Evolutionary conservation across 64 coral and sea anemone genomes (phyloP).

Genomic region (Montipora efflorescens): DNA sequence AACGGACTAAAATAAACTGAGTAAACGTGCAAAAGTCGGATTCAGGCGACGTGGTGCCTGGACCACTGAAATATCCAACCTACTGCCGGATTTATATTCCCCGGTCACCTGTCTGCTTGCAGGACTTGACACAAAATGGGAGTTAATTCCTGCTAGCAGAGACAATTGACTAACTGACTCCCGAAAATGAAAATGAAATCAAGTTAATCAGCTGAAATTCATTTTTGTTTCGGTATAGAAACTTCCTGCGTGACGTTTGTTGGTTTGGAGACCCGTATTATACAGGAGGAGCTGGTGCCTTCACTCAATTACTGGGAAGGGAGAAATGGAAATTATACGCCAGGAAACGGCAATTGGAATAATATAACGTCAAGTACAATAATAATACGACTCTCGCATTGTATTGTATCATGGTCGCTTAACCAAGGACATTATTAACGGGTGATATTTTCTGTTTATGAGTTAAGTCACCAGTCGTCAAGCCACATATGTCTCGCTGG

Average conservation of each 20-base stretch:
- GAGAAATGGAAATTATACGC: neutral
- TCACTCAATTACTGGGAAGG: neutral
- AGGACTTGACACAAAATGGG: neutral
- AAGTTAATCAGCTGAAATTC: no score
- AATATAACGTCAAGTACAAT: neutral
- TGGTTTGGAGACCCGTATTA: neutral
- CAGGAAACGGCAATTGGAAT: neutral
- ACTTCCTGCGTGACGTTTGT: neutral
- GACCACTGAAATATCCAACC: no score
- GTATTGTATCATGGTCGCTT: neutral
- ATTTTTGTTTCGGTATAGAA: no score
- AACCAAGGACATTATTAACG: neutral
- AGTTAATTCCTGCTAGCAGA: no score
- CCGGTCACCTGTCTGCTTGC: neutral
- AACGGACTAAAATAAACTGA: no score
- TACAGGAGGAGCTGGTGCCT: neutral
- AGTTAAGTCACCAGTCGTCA: conserved; percentile 20
- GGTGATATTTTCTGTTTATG: conserved; percentile 53
- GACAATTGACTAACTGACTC: neutral
- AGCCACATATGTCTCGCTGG: neutral
- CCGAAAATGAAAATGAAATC: neutral
- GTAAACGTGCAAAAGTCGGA: no score
- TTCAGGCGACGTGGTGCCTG: no score
- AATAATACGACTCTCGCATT: neutral
- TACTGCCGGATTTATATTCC: no score